Conservation (phyloP, 1,140 invertebrate species). For the Brachionus calyciflorus region DNA sequence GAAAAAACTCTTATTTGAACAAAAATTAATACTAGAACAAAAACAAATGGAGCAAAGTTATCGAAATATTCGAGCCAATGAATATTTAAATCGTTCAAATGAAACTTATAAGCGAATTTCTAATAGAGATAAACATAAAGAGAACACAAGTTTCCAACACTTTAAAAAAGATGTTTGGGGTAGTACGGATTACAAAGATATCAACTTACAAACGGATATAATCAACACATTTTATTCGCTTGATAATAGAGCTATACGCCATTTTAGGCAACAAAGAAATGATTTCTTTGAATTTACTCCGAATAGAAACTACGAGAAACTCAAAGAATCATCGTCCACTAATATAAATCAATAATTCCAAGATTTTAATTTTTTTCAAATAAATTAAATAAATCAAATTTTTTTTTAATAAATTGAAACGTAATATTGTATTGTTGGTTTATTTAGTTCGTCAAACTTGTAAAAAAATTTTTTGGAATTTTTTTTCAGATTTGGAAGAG, state of each 20-base stretch:
- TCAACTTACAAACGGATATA: constrained; percentile 27
- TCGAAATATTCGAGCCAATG: neutral
- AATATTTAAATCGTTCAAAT: neutral
- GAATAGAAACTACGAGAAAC: neutral
- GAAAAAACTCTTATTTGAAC: constrained; percentile 37
- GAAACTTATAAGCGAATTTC: neutral
- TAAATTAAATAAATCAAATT: no score
- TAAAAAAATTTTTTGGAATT: no score
- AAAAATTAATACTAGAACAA: constrained; percentile 30
- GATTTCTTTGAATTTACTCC: constrained; percentile 2
- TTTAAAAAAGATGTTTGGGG: constrained; percentile 10
- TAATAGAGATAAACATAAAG: neutral
- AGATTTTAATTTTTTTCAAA: no score
- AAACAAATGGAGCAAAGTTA: constrained; percentile 24
- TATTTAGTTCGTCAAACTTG: no score
- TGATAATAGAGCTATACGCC: constrained; percentile 12
- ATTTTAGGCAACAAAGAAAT: neutral
- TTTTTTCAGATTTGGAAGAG: no score
- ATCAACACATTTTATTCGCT: constrained; percentile 30
- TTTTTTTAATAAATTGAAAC: no score
- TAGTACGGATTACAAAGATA: constrained; percentile 3
- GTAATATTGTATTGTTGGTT: no score
- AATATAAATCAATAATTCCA: no score
- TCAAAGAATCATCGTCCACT: neutral
- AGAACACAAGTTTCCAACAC: neutral